Conservation (phyloP, 2,888 invertebrate species). For the Zele albiditarsus region DNA sequence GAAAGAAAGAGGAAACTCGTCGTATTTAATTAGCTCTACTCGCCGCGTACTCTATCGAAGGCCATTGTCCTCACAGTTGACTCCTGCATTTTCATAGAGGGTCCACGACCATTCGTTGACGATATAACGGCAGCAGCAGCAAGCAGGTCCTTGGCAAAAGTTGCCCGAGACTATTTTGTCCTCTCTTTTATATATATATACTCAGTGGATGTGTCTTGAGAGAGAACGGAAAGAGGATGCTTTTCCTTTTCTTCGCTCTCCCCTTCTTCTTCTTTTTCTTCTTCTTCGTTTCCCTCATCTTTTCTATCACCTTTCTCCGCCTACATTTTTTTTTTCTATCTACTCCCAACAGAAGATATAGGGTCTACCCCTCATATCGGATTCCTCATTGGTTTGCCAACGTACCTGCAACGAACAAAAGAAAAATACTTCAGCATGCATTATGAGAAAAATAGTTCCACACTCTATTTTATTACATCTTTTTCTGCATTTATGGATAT, state of each 20-base stretch:
- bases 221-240: conserved; percentile 16
- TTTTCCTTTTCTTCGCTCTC: conserved; percentile 27
- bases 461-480: background rate
- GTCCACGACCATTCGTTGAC: conserved; percentile 29
- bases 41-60: conserved; percentile 31
- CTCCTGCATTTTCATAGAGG: conserved; percentile 49
- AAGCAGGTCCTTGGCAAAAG: background rate
- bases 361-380: conserved; percentile 46
- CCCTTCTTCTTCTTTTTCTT: background rate
- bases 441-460: background rate
- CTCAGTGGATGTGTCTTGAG: conserved; percentile 4
- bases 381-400: conserved; percentile 45
- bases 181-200: background rate
- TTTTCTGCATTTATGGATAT: background rate
- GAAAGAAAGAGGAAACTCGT: conserved; percentile 48
- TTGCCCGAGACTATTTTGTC: conserved; percentile 14
- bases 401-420: conserved; percentile 16
- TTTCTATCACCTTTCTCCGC: background rate
- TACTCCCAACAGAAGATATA: conserved; percentile 22
- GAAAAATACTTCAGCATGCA: background rate
- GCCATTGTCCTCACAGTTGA: conserved; percentile 49
- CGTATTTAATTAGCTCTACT: conserved; percentile 47
- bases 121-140: background rate
- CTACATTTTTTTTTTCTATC: background rate
- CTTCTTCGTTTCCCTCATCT: background rate